Percentiles rank a stretch among this genome's conserved stretches.
Evolutionary conservation across 2,888 invertebrate genomes (phyloP).

Genomic region (Acleris cristana): DNA sequence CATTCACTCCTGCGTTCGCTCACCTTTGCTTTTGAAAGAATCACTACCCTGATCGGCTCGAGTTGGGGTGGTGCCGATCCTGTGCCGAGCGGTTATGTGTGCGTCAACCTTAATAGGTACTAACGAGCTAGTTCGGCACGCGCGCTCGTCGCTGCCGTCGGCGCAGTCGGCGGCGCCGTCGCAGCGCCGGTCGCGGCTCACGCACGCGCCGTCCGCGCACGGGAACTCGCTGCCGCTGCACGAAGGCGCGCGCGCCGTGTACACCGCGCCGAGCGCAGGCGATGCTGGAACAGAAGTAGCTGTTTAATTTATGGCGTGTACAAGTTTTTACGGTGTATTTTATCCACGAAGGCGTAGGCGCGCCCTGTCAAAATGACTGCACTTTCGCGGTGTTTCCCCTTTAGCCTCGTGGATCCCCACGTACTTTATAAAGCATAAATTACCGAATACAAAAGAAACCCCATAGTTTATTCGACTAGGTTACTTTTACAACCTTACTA

Average conservation of each 20-base stretch:
- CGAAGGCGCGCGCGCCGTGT: background rate
- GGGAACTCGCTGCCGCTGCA: background rate
- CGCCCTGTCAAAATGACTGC: too few species aligned
- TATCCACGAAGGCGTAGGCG: background rate
- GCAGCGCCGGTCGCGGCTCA: background rate
- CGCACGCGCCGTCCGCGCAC: constrained; percentile 1
- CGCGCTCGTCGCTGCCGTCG: background rate
- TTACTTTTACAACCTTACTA: too few species aligned
- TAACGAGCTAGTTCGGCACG: background rate
- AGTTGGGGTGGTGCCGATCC: too few species aligned
- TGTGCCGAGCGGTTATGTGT: too few species aligned
- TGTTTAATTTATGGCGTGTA: background rate
- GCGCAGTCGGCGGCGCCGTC: background rate
- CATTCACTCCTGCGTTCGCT: too few species aligned
- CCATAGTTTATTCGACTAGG: too few species aligned
- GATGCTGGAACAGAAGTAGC: background rate
- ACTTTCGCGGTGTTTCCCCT: too few species aligned
- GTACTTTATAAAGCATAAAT: too few species aligned
- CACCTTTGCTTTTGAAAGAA: too few species aligned
- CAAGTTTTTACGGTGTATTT: background rate
- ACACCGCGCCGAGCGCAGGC: background rate
- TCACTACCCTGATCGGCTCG: too few species aligned
- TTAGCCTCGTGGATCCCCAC: too few species aligned
- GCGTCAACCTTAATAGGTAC: background rate
- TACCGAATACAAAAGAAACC: too few species aligned